Evolutionary conservation across 2,888 invertebrate species (phyloP).

Genomic region (Geophilus truncorum): DNA sequence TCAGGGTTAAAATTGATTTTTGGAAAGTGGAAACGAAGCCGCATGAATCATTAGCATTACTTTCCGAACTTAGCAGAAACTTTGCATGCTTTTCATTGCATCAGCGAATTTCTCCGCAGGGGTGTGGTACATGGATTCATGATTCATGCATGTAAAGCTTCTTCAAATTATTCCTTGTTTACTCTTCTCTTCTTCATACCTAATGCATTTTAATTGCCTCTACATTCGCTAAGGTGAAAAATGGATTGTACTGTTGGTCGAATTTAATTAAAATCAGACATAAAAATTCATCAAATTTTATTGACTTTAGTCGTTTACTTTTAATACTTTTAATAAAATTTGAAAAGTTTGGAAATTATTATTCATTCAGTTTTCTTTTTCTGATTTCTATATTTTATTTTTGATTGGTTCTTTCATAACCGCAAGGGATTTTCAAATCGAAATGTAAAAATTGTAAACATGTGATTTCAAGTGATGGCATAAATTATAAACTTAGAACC

Average conservation of each 20-base stretch:
- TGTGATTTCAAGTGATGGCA: background rate
- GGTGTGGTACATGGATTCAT: background rate
- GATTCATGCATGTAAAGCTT: background rate
- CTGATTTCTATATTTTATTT: background rate
- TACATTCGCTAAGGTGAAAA: background rate
- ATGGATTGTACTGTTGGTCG: background rate
- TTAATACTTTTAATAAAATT: background rate
- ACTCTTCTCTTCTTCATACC: background rate
- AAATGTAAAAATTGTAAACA: slow-evolving; percentile 1
- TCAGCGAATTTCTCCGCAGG: background rate
- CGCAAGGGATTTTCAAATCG: background rate
- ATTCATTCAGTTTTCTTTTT: background rate
- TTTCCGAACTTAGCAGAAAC: background rate
- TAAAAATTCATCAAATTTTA: background rate
- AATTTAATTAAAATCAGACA: background rate
- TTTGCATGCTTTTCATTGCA: background rate
- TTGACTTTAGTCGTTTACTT: background rate
- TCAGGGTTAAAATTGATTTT: too few relatives aligned
- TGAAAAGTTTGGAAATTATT: background rate
- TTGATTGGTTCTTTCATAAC: background rate
- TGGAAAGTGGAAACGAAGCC: too few relatives aligned
- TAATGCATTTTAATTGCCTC: slow-evolving; percentile 11
- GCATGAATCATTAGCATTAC: too few relatives aligned
- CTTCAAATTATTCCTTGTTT: slow-evolving; percentile 3
- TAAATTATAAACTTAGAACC: background rate